Base-by-base conservation (phyloP, 2,888 invertebrate species). In the Athalia cordata region DNA sequence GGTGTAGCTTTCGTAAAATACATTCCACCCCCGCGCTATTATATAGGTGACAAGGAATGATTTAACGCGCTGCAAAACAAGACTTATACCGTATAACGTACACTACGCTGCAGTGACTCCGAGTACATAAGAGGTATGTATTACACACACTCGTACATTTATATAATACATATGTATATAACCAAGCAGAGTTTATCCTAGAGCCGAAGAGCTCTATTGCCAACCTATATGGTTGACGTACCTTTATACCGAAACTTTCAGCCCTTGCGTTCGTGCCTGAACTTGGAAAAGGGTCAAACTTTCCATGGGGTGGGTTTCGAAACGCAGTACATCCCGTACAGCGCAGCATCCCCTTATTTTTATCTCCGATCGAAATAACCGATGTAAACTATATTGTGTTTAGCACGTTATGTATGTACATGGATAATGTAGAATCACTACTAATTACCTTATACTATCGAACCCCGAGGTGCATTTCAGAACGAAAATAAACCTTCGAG, bases 21-120 rank as follows among this genome's bases (percentile, higher is more conserved):
- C 29, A 68, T 68, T 49, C n/a, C 64, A 45, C 62, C 47, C 66
- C 66, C 47, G 49, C 66, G 49, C 66, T 29, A 2, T 29, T 29
- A 29, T 29, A 29, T 29, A 66, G 66, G 66, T 66, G 66, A 47
- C 49, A 49, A 47, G 68, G 68, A 55, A 68, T 68, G 68, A 68
- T 68, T 68, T 68, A 68, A 68, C 11, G 29, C 68, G 52, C 52
- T 68, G 50, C 55, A 68, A 68, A 68, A 68, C 68, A 50, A 68
- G 68, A 68, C 29, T 29, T 2, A n/a, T n/a, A n/a, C n/a, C n/a
- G n/a, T n/a, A n/a, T n/a, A n/a, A 29, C 29, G 29, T 29, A 29
- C 29, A 29, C 29, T 29, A 29, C 29, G 29, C 29, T 29, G 29
- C 29, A 29, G 2, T 29, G 29, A 29, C 29, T 29, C 29, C 1